Percentiles rank a stretch among this genome's conserved stretches.
phyloP scores from a whole-genome alignment of 2,888 invertebrate genomes.

The Acleris laterana region DNA sequence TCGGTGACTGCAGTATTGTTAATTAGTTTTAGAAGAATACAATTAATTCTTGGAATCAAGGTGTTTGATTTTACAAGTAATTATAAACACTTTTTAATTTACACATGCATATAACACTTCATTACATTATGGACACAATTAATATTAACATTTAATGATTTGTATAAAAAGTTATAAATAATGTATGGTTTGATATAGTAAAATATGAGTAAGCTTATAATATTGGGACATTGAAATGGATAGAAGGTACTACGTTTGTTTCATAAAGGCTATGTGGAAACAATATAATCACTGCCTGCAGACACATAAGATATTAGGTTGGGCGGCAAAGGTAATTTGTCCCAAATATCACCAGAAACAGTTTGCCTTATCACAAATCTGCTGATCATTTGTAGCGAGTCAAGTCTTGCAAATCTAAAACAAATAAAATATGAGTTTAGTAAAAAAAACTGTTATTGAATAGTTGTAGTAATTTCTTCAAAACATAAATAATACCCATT shows the following conservation, averaged over 20 bases:
- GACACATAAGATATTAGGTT: constrained; percentile 76
- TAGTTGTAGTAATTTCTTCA: neutral
- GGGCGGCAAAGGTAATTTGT: constrained; percentile 86
- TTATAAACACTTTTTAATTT: constrained; percentile 20
- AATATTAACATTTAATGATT: constrained; percentile 59
- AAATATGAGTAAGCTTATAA: constrained; percentile 46
- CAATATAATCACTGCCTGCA: constrained; percentile 80
- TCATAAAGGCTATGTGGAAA: constrained; percentile 59
- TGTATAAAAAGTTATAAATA: constrained; percentile 67
- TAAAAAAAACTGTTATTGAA: neutral
- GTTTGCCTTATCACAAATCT: constrained; percentile 90
- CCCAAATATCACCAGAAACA: constrained; percentile 87
- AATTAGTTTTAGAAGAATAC: constrained; percentile 29
- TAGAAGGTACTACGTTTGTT: constrained; percentile 58
- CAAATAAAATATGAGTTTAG: constrained; percentile 17
- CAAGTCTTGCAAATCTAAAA: constrained; percentile 88
- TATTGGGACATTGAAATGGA: constrained; percentile 46
- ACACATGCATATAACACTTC: constrained; percentile 50
- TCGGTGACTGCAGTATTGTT: constrained; percentile 39
- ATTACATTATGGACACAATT: constrained; percentile 45
- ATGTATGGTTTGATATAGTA: constrained; percentile 43
- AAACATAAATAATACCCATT: constrained; percentile 10
- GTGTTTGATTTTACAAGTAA: constrained; percentile 3
- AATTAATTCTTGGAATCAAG: constrained; percentile 11
- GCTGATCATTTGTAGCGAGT: constrained; percentile 88